phyloP scores from a whole-genome alignment of 2,113 vertebrate genomes.

The Sialia sialis region DNA sequence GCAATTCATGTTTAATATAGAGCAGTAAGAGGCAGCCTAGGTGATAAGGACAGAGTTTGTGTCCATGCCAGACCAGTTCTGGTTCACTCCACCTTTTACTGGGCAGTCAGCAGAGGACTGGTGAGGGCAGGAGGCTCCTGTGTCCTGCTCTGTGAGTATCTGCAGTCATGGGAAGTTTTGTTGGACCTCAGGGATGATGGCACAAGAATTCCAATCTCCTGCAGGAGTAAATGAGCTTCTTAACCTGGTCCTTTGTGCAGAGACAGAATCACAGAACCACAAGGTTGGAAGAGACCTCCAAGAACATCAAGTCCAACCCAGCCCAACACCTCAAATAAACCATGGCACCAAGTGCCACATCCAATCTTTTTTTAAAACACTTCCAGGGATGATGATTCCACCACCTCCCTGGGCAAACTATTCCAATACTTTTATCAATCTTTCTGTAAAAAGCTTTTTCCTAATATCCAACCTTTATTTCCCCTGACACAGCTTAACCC shows the following conservation, averaged over 20 bases:
- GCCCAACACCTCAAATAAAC: no score
- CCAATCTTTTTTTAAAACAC: no score
- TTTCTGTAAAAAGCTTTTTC: no score
- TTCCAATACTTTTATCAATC: no score
- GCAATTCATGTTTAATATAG: not conserved
- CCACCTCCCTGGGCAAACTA: no score
- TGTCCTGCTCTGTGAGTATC: not conserved
- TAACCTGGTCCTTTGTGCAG: not conserved
- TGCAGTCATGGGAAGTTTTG: not conserved
- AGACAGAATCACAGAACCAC: not conserved
- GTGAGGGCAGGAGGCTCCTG: not conserved
- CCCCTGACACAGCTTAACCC: not conserved
- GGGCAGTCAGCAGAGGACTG: not conserved
- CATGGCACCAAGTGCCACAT: no score
- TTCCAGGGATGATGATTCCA: no score
- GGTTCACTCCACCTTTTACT: not conserved
- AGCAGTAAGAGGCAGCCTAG: not conserved
- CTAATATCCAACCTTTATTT: no score
- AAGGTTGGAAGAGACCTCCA: no score
- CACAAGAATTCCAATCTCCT: not conserved
- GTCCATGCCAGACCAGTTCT: not conserved
- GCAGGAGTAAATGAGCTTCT: not conserved
- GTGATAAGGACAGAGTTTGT: rapidly evolving
- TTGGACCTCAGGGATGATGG: not conserved
- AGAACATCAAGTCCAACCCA: no score